phyloP scores from a whole-genome alignment of 2,113 vertebrate species.

The Bagarius yarrelli region DNA sequence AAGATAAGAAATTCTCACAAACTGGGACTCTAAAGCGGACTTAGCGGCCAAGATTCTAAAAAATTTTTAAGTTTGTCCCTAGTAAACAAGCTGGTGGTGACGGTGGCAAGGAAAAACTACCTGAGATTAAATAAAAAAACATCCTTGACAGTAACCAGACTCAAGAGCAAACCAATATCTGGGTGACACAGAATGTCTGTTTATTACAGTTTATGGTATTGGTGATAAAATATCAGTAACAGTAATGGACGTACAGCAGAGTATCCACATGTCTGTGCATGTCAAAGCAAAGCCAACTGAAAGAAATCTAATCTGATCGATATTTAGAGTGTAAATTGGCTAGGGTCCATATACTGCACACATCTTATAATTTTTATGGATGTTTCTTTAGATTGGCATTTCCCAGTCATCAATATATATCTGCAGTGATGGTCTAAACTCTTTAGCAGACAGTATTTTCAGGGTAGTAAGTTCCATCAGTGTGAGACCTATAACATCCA shows the following conservation, averaged over 20 bases:
- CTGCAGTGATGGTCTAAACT: neutral
- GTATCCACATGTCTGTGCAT: neutral
- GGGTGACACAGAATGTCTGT: too few species aligned
- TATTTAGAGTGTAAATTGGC: neutral
- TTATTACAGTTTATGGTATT: too few species aligned
- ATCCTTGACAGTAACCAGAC: too few species aligned
- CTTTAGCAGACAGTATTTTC: neutral
- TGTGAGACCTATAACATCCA: neutral
- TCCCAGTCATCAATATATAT: neutral
- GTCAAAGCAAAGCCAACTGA: neutral
- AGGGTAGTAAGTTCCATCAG: neutral
- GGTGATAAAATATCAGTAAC: too few species aligned
- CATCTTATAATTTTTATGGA: neutral
- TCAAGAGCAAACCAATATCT: too few species aligned
- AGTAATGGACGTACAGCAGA: neutral
- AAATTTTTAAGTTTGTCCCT: too few species aligned
- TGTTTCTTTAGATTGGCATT: neutral
- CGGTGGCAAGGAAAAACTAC: too few species aligned
- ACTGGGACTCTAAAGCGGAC: too few species aligned
- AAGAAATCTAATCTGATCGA: neutral
- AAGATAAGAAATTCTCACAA: too few species aligned
- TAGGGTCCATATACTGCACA: neutral
- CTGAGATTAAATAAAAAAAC: too few species aligned
- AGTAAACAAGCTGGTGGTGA: too few species aligned
- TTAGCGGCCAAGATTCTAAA: too few species aligned